Evolutionary conservation across 1,140 invertebrate species (phyloP), one percentile per base, ranked within the genome.

Genomic region (Lysiphlebus fabarum): DNA sequence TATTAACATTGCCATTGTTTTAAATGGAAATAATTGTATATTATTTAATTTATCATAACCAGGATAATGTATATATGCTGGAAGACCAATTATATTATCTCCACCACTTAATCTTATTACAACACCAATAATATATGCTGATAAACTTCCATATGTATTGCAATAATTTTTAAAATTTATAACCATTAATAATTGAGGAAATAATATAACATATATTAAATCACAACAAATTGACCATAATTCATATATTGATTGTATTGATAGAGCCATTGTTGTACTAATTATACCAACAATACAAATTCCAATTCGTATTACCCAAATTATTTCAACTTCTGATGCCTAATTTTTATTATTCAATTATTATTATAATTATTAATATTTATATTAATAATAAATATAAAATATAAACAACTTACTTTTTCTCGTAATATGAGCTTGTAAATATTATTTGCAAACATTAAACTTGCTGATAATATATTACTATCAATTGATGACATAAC

Each of bases 401-500:
- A 3, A 47, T 51, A 6, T 26, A 37, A 26, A 45, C 33, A 45
- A 71, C 82, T 82, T 73, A 91, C 89, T 77, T 90, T 87, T 79
- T 95, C 93, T 63, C 95, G 82, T 81, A 98, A 96, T 71, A 98
- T 94, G 69, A 96, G 84, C 81, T 94, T 96, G 84, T 98, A 98
- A 60, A 99, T 91, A 77, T 99, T 99, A 71, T 95, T 86, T 54
- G 96, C 95, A 76, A 98, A 99, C 96, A 99, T 98, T 12, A 95
- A 96, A 62, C 92, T 92, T 4, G 96, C 96, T 12, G 94, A 96
- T 8, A 99, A 84, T 34, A 99, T 92, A 61, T 95, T 97, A 42
- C 96, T 98, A 76, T 99, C 96, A 0, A 96, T 95, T 4, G 96
- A 98, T 36, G 95, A 98, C 96, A 98, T 98, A 34, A 98, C 95